phyloP scores from a whole-genome alignment of 2,113 vertebrate genomes.

The Oreochromis aureus region DNA sequence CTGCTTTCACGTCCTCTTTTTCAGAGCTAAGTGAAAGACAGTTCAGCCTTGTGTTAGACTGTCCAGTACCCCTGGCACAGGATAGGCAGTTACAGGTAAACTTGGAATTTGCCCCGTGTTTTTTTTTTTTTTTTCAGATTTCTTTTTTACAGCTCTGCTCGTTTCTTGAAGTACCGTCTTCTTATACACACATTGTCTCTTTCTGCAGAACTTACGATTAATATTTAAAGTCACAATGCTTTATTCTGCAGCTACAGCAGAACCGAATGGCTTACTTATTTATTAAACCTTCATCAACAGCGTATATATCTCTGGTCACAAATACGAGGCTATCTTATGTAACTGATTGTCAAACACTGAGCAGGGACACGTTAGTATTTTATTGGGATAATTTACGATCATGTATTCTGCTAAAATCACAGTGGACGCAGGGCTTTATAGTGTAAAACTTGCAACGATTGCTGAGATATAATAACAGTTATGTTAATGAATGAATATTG shows the following conservation, averaged over 20 bases:
- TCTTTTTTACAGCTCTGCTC: not conserved
- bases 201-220: not conserved
- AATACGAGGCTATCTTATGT: not conserved
- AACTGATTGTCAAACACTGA: not conserved
- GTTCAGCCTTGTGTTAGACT: not conserved
- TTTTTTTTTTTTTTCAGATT: not conserved
- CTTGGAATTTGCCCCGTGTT: not conserved
- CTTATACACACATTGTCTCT: not conserved
- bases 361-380: not conserved
- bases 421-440: not conserved
- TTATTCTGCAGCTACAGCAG: not conserved
- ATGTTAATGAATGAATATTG: not conserved
- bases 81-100: not conserved
- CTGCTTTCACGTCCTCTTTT: not conserved
- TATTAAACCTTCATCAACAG: not conserved
- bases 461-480: not conserved
- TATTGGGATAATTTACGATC: accelerated
- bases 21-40: not conserved
- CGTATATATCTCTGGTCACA: not conserved
- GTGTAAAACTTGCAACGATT: not conserved
- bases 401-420: not conserved
- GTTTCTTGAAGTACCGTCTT: not conserved
- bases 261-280: not conserved
- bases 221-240: not conserved
- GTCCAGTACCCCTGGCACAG: not conserved